Conservation (phyloP, 2,888 invertebrate species). For the Anthoptus insignis region DNA sequence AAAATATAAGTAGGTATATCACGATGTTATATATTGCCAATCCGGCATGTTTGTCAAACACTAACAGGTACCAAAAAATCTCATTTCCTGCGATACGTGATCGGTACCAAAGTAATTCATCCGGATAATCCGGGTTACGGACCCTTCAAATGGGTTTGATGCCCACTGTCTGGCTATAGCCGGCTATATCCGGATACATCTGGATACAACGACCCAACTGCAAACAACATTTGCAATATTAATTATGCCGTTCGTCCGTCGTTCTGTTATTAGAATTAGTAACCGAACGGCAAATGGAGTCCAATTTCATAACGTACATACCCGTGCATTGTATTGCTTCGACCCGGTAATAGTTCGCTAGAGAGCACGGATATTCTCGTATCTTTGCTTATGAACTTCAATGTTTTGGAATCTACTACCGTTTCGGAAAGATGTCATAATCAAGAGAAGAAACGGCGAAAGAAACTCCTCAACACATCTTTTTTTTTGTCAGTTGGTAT, state of each 20-base stretch:
- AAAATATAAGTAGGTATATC: too few species aligned
- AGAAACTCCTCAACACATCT: too few species aligned
- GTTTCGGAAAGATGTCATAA: too few species aligned
- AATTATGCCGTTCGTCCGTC: slow-evolving; percentile 71
- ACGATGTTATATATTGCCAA: not conserved
- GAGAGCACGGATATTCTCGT: too few species aligned
- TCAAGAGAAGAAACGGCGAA: too few species aligned
- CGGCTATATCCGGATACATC: slow-evolving; percentile 24
- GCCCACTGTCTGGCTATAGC: slow-evolving; percentile 36
- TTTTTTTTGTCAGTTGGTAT: too few species aligned
- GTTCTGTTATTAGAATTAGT: slow-evolving; percentile 57
- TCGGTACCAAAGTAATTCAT: slow-evolving; percentile 28
- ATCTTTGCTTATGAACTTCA: too few species aligned
- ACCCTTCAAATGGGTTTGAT: slow-evolving; percentile 29
- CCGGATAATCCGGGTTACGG: slow-evolving; percentile 33
- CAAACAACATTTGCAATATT: slow-evolving; percentile 85
- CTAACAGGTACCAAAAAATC: slow-evolving; percentile 18
- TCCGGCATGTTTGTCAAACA: slow-evolving; percentile 14
- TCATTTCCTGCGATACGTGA: slow-evolving; percentile 8
- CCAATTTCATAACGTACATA: not conserved
- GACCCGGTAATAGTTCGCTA: too few species aligned
- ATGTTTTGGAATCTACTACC: too few species aligned
- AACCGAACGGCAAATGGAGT: slow-evolving; percentile 16
- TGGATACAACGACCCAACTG: slow-evolving; percentile 61
- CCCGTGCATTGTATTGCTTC: too few species aligned